Base-by-base conservation (phyloP, 2,113 vertebrate species). In the Callocephalon fimbriatum region DNA sequence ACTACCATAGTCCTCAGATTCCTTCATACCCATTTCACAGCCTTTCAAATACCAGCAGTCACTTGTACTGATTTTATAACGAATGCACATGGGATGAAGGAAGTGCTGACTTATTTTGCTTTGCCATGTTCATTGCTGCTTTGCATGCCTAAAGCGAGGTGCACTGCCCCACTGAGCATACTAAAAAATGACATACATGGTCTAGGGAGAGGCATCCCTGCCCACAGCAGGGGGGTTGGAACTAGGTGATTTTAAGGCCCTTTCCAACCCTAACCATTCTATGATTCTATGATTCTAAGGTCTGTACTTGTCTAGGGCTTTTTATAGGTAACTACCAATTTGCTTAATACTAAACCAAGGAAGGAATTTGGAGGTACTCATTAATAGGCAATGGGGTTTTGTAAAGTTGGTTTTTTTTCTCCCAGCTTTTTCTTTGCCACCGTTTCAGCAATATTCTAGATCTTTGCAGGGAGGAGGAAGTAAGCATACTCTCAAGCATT, bases 1-100 rank as follows among this genome's bases (percentile, higher is more conserved):
- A 68, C 29, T 62, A 16, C 51, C 27, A 6, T 2, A 9, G 38
- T 68, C 20, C 62, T 76, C 47, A 35, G 51, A 50, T 50, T 42
- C 9, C 70, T 68, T 93, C 84, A 62, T 37, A 42, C 31, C 54
- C 78, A 29, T 82, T 91, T 62, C 73, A 59, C 65, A 79, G 65
- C 40, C 45, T 85, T 89, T 77, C 35, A 53, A 58, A 67, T 48
- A 73, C 42, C 44, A 67, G 42, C n/a, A 38, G 62, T 51, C 21
- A 70, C 72, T 58, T 75, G 51, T 87, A 84, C 76, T 84, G 92
- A 88, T 96, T 94, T 90, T 70, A 50, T 81, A 78, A 96, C 31
- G 53, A 96, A 82, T 74, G 68, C 62, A 61, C 54, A 68, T 9
- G 44, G 88, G 61, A 90, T 50, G 40, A 91, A 80, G 8, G 23